Evolutionary conservation across 2,888 invertebrate species (phyloP), one percentile per base, ranked within the genome.

Genomic region (Taenaris catops): DNA sequence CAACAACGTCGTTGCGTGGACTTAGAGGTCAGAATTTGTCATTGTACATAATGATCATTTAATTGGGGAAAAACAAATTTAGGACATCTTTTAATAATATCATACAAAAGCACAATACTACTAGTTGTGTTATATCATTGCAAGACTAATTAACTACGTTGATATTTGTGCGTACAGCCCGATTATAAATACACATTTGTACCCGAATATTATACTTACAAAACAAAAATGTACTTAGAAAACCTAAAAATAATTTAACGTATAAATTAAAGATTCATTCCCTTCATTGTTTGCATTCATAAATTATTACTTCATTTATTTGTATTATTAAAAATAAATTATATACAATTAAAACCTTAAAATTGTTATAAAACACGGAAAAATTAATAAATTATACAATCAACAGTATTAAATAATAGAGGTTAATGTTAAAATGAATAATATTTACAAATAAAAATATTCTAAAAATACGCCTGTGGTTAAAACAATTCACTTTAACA

Each of bases 221-320:
- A n/a, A 20, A 32, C 21, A 11, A 18, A 25, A 34, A 5, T 5
- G 12, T 25, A 7, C 23, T 26, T 18, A 34, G 16, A 8, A 23
- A 33, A 25, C 26, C 16, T 14, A 31, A 29, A 26, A 63, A 55
- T 48, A 61, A 58, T 44, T 60, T 58, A 63, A 62, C 49, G 55
- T 50, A 55, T 55, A 59, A 62, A 62, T 55, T 50, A 63, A 48
- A 51, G 54, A 63, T 66, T 71, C 67, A 72, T 65, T 70, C 62
- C 62, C 59, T 54, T 65, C 54, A 54, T 53, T 60, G 51, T 56
- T n/a, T 53, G 58, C 58, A 55, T 57, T 55, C n/a, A 62, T 55
- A 40, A 33, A 40, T 38, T 42, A 46, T n/a, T n/a, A n/a, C n/a
- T n/a, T n/a, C 34, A 41, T 34, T 47, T 33, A 41, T 20, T 31